Conservation (phyloP, 2,888 invertebrate genomes). For the Neocrepidodera transversa region DNA sequence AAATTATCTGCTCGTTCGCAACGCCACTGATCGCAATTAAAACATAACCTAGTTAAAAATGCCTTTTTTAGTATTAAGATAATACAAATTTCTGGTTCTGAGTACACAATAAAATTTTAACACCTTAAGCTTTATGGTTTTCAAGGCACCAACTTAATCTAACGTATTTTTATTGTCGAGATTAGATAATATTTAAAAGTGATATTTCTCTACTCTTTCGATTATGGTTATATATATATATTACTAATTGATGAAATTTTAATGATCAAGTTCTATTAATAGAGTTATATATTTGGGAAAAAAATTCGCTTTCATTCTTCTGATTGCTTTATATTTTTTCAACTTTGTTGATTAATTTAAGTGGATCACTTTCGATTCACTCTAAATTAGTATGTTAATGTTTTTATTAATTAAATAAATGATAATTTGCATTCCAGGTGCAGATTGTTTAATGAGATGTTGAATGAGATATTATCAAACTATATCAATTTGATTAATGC, state of each 20-base stretch:
- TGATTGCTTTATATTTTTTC: neutral
- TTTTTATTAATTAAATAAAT: constrained; percentile 13
- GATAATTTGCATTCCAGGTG: constrained; percentile 1
- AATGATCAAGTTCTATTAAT: constrained; percentile 5
- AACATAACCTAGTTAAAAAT: too few relatives aligned
- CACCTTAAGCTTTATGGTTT: neutral
- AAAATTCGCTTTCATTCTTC: too few relatives aligned
- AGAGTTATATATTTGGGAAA: constrained; percentile 1
- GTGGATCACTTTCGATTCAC: neutral
- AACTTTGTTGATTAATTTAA: constrained; percentile 1
- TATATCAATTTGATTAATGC: neutral
- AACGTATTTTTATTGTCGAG: constrained; percentile 1
- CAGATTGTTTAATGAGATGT: neutral
- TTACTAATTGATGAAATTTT: constrained; percentile 9
- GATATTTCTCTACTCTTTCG: neutral
- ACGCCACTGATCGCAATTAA: too few relatives aligned
- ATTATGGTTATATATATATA: neutral
- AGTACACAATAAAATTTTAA: constrained; percentile 5
- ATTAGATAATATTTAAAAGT: neutral
- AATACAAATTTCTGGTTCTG: neutral
- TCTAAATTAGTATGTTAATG: neutral
- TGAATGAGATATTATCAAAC: constrained; percentile 1
- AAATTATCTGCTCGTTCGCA: too few relatives aligned
- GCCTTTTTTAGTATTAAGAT: neutral
- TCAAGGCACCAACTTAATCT: neutral